Conservation (phyloP, 1,140 invertebrate species). For the Tigriopus japonicus region DNA sequence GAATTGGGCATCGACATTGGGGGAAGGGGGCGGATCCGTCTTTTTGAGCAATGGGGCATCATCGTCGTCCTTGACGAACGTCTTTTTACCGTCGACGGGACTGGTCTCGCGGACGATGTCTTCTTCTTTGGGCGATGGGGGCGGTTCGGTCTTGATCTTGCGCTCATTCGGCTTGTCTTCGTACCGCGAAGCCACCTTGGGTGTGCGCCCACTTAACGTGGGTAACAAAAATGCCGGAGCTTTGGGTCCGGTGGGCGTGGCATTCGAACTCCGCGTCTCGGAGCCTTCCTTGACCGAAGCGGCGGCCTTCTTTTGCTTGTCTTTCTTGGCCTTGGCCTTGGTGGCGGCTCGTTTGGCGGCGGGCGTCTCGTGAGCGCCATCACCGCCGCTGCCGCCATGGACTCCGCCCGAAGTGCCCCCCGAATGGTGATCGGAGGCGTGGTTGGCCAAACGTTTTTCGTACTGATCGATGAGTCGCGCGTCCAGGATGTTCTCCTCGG, state of each 20-base stretch:
- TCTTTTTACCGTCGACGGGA: too few relatives aligned
- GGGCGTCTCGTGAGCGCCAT: too few relatives aligned
- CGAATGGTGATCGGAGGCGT: too few relatives aligned
- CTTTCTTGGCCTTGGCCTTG: not conserved
- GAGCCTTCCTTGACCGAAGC: too few relatives aligned
- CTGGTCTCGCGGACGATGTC: not conserved
- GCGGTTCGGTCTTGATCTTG: not conserved
- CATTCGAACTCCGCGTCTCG: not conserved
- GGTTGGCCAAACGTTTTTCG: not conserved
- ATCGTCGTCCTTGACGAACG: too few relatives aligned
- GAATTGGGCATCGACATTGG: too few relatives aligned
- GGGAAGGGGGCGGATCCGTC: too few relatives aligned
- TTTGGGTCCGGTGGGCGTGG: too few relatives aligned
- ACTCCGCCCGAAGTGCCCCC: too few relatives aligned
- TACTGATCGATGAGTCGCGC: constrained; percentile 13
- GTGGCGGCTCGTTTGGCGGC: not conserved
- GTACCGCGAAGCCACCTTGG: not conserved
- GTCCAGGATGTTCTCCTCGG: constrained; percentile 14
- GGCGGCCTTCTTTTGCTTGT: not conserved
- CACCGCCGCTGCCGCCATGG: too few relatives aligned
- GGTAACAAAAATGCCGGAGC: not conserved
- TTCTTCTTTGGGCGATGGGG: not conserved
- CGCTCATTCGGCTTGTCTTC: not conserved
- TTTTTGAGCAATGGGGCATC: too few relatives aligned
- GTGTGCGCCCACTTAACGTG: not conserved